A percentile compares a stretch with the other conserved stretches of the same genome.
These are phyloP conservation scores for Camelus bactrianus DNA, from an alignment of 2,113 vertebrate species.

Conservation along the genomic window DNA sequence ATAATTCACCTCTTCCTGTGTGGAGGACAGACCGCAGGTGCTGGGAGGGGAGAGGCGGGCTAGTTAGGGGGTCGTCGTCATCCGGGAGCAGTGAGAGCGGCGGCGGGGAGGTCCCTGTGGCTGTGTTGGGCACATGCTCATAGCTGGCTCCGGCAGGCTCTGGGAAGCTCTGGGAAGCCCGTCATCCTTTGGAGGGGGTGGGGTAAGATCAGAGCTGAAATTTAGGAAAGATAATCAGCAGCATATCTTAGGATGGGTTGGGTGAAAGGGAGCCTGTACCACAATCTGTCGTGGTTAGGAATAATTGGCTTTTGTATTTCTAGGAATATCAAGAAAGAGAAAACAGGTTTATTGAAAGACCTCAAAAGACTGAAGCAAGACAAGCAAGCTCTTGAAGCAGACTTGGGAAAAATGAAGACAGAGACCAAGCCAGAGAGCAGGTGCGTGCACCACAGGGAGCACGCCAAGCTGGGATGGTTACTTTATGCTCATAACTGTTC, in stretches of 20 bases:
- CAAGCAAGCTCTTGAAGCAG: constrained; percentile 93
- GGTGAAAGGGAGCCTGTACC: background rate
- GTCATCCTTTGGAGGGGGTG: background rate
- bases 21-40: background rate
- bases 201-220: constrained; percentile 12
- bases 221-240: constrained; percentile 26
- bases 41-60: background rate
- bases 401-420: constrained; percentile 91
- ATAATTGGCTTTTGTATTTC: constrained; percentile 54
- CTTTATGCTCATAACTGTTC: background rate
- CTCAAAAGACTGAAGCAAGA: constrained; percentile 91
- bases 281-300: constrained; percentile 33
- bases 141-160: background rate
- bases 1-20: background rate
- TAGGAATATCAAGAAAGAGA: constrained; percentile 88
- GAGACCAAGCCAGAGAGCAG: constrained; percentile 90
- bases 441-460: constrained; percentile 88
- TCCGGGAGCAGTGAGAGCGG: background rate
- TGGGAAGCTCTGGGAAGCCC: background rate
- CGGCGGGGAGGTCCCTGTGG: background rate
- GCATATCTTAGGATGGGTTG: background rate
- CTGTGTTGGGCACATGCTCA: background rate
- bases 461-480: background rate
- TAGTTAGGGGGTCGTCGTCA: background rate
- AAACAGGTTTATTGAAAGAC: constrained; percentile 89